Base-by-base conservation (phyloP, 2,113 vertebrate genomes). In the Trachemys scripta region DNA sequence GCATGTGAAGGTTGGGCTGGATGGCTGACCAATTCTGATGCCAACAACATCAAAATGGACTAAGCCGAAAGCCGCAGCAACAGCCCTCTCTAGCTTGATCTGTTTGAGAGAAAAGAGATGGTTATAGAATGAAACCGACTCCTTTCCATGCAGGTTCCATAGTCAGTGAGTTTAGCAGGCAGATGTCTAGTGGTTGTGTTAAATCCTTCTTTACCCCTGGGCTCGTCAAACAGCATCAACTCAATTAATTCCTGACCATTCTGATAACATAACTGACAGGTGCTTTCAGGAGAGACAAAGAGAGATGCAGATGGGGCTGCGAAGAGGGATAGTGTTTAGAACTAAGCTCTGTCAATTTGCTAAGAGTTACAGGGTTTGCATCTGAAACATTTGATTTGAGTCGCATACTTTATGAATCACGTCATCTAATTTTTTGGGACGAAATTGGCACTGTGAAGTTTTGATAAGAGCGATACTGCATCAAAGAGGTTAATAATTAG, bases 401-500 rank as follows among this genome's bases (percentile, higher is more conserved):
- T 57, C 4, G 76, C 80, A 86, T 14, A 53, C 90, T 29, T 1
- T 4, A 4, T 0, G 19, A 35, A 3, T 84, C 76, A 5, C 13
- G 2, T 20, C 85, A 1, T 65, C 72, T 22, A 49, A 42, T 10
- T 81, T 69, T 56, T 20, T 10, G 42, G 2, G 1, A 76, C 90
- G 80, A 89, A 97, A 93, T 6, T 9, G 85, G 65, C 82, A 38
- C 82, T 50, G 82, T 42, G 92, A 80, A 87, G 59, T 54, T 90
- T 56, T 95, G 87, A 92, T 1, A 79, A 91, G 49, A 89, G 90
- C 5, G 3, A 91, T 3, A 65, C 93, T 2, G 81, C 97, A 96
- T 96, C 97, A 97, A 98, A 98, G 98, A 57, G 29, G 59, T 65
- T 84, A 69, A 1, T 98, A 96, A 97, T 94, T 93, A 97, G 95